Base-by-base conservation (phyloP, 2,888 invertebrate genomes). In the Steinernema carpocapsae region DNA sequence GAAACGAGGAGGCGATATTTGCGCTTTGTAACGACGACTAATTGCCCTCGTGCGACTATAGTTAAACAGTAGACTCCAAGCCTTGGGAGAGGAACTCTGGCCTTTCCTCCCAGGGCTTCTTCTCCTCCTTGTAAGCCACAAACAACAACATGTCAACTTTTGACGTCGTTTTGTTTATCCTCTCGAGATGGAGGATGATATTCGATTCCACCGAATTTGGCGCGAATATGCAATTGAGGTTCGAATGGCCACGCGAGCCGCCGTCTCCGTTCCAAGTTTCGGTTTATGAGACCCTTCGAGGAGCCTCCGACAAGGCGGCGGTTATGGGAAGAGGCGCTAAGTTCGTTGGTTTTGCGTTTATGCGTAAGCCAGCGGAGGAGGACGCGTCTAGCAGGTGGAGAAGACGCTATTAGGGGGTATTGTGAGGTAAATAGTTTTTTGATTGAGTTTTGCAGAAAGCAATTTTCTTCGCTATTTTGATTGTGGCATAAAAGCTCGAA, bases 111-210 rank as follows among this genome's bases (percentile, higher is more conserved):
- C 22, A 22, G n/a, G 64, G 12, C 52, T n/a, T 22, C 52, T 24
- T 48, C 37, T 3, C 37, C 37, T 37, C 37, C 37, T 37, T 37
- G 37, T 3, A 6, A 37, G 37, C 37, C 52, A 19, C 64, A 32
- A 64, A 64, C 64, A 64, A 64, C 64, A 64, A 64, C 32, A 32
- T 32, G 64, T 64, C 64, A 64, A 64, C 64, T 64, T 64, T 64
- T 64, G 56, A 64, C 64, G 64, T 64, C 64, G 64, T 64, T 64
- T 64, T 64, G 64, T 64, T 64, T 64, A 64, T 64, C 64, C 64
- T 29, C 56, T 2, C 56, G 29, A 26, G 26, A n/a, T 19, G 26
- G 64, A 64, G 19, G 48, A 48, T 48, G 17, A 48, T 48, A 48
- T 48, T 48, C 32, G 64, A 64, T 64, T 64, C 32, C 37, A 37